Evolutionary conservation across 2,797 vertebrate species (phyloP), one percentile per base, ranked within the genome.

Genomic region (Limosa lapponica): DNA sequence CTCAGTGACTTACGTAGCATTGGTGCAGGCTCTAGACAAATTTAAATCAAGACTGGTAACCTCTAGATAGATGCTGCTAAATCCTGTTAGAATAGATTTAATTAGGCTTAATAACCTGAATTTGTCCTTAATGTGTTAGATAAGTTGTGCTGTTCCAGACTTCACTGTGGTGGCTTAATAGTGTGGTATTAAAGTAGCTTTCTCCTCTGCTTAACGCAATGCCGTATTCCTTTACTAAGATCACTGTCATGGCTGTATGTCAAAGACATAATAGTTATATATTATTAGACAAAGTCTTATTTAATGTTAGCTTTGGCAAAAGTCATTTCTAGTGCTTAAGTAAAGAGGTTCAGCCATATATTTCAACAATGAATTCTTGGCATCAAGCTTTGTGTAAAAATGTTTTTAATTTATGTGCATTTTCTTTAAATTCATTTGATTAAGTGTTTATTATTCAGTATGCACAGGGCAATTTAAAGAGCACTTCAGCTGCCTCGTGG

Each of bases 91-190:
- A 93, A 91, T 25, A 71, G 39, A 90, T 82, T 90, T 89, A 90
- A 95, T 94, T 66, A 83, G 51, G 19, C 62, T 86, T 95, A 88
- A 87, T 89, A 93, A 95, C 43, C 30, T 66, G 83, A 84, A 59
- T 84, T 89, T 93, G 55, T 77, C 71, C 71, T 46, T 81, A 92
- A 78, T 37, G 15, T 69, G 49, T 55, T 71, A 65, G 61, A 49
- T 51, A 89, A 80, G 36, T 65, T 80, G 34, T 39, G 55, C 24
- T 54, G 36, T 74, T 80, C 41, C 48, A 48, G 67, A 77, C 61
- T 69, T 86, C 52, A 24, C 66, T 4, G 13, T 13, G 20, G 54
- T 55, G 25, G 51, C 19, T 77, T 92, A 82, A 82, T 32, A 27
- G 34, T 10, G 32, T n/a, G 43, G 25, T 32, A 12, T 34, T 44